Base-by-base conservation (phyloP, 2,888 invertebrate species). In the Netelia virgata region DNA sequence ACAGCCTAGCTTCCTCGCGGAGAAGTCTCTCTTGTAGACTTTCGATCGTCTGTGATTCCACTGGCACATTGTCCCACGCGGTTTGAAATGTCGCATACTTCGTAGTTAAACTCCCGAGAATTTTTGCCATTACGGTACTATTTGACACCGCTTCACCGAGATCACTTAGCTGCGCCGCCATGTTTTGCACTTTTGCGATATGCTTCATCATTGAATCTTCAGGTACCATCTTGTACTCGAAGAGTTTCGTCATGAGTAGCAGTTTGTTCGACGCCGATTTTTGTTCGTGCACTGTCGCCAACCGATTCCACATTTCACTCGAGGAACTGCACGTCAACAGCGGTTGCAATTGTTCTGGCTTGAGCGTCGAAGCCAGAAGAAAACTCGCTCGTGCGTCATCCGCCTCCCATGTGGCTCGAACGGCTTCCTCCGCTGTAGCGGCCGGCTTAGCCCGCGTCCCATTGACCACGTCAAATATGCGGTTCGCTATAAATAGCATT, bases 261-360 rank as follows among this genome's bases (percentile, higher is more conserved):
- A 82, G 63, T 59, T 76, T 82, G 43, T 82, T 82, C 6, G 76
- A 43, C 20, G 76, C 82, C n/a, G 76, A 59, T 28, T 61, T 63
- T 47, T 79, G 79, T 20, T 79, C 79, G 61, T 79, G 79, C 53
- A 28, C 28, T 11, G 1, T 11, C 76, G 36, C 10, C 28, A 76
- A 6, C 1, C 16, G 23, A 1, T 1, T 23, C 69, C 82, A 82
- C 76, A 82, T 82, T 47, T 68, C 79, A 10, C 88, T 88, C 55
- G 82, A 76, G 14, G 82, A 66, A 6, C 3, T n/a, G 53, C 63
- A 79, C 61, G 53, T 72, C 11, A 79, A 20, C 61, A 79, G 72
- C 72, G 79, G 53, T 61, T 18, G 20, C 18, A 23, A 3, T 18
- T 79, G 79, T 14, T 59, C 72, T 8, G 70, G n/a, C 47, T 70